Evolutionary conservation across 2,797 vertebrate species (phyloP).

Genomic region (Molossus molossus): DNA sequence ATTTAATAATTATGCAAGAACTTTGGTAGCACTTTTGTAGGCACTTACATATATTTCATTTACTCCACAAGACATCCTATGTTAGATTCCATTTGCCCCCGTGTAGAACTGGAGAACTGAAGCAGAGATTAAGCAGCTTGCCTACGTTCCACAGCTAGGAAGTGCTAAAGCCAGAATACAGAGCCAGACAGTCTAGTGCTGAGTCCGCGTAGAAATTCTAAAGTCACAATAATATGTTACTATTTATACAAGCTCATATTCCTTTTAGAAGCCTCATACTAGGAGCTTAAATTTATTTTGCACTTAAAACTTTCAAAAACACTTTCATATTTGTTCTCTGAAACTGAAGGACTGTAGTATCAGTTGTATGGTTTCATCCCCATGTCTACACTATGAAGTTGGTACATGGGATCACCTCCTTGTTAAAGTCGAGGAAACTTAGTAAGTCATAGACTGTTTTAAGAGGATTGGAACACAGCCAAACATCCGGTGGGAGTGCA

Average conservation of each 20-base stretch:
- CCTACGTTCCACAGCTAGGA: neutral
- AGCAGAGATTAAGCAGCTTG: neutral
- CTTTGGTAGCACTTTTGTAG: slow-evolving; percentile 2
- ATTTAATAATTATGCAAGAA: neutral
- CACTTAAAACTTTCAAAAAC: neutral
- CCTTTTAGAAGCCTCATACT: neutral
- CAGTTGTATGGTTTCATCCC: neutral
- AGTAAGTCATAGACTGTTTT: neutral
- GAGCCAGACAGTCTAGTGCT: neutral
- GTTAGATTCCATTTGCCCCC: neutral
- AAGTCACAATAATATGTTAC: neutral
- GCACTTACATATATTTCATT: neutral
- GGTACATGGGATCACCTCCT: neutral
- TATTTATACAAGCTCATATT: neutral
- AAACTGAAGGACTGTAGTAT: neutral
- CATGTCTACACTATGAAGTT: neutral
- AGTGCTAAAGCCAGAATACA: neutral
- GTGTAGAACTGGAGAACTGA: neutral
- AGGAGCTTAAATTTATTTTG: neutral
- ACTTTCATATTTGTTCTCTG: neutral
- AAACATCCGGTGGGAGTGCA: neutral
- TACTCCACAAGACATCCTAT: neutral
- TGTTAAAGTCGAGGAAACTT: neutral
- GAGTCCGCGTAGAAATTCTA: neutral
- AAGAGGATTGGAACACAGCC: neutral